Percentiles rank a stretch among this genome's conserved stretches.
phyloP scores from a whole-genome alignment of 2,113 vertebrate species.

The Hemicordylus capensis region DNA sequence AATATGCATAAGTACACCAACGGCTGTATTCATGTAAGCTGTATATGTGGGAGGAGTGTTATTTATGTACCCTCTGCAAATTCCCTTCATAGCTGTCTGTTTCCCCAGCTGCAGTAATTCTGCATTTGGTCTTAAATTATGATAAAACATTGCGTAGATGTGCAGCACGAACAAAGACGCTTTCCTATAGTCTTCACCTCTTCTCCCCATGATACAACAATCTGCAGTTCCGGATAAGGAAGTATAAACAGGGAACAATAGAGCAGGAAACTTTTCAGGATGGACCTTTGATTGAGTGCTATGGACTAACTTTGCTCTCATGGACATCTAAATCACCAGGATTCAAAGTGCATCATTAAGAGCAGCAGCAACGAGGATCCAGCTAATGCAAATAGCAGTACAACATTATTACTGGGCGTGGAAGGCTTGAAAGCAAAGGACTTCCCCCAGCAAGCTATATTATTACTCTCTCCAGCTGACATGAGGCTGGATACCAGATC shows the following conservation, averaged over 20 bases:
- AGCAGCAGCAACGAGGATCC: no score
- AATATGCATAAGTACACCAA: neutral
- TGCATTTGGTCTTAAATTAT: neutral
- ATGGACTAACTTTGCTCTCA: neutral
- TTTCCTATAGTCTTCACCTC: no score
- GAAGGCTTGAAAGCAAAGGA: no score
- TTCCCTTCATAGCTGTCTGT: neutral
- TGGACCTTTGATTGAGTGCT: neutral
- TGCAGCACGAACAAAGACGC: neutral
- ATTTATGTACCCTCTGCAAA: neutral
- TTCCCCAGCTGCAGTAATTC: no score
- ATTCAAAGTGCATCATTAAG: no score
- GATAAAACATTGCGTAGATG: neutral
- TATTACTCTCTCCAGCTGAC: neutral
- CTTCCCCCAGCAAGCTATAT: neutral
- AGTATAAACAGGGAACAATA: neutral
- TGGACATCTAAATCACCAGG: neutral
- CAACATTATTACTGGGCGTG: neutral
- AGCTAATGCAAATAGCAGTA: neutral
- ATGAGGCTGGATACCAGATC: neutral
- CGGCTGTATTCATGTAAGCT: neutral
- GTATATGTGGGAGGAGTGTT: neutral
- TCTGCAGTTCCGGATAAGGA: neutral
- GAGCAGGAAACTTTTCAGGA: neutral
- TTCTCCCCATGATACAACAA: neutral